Percentiles rank a stretch among this genome's conserved stretches.
These are phyloP conservation scores for Parazoanthus swiftii DNA, from an alignment of 92 coral and sea anemone genomes.

Conservation along the genomic window DNA sequence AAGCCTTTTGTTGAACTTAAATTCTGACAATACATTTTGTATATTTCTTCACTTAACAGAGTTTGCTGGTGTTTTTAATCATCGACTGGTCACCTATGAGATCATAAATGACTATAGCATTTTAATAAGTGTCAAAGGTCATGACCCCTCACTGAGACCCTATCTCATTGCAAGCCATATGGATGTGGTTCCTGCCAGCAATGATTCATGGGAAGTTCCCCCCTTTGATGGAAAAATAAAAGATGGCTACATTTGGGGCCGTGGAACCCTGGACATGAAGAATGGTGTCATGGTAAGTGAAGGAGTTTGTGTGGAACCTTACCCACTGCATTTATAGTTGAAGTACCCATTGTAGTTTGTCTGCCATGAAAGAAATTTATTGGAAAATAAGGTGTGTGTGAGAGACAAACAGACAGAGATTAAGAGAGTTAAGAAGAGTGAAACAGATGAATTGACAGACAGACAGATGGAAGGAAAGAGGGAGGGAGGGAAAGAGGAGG, in stretches of 20 bases:
- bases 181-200: constrained; percentile 95
- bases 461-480: too few relatives aligned
- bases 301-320: too few relatives aligned
- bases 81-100: constrained; percentile 72
- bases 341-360: too few relatives aligned
- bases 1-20: background rate
- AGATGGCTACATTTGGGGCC: constrained; percentile 92
- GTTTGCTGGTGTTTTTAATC: constrained; percentile 64
- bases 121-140: constrained; percentile 70
- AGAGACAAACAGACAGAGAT: too few relatives aligned
- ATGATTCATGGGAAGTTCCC: constrained; percentile 90
- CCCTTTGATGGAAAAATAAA: constrained; percentile 86
- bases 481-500: too few relatives aligned
- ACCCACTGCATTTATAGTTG: too few relatives aligned
- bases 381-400: too few relatives aligned
- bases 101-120: constrained; percentile 78
- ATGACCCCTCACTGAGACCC: constrained; percentile 66
- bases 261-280: constrained; percentile 91
- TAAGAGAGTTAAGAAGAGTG: too few relatives aligned
- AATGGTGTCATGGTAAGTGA: constrained; percentile 94
- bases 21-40: background rate
- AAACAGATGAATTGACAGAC: too few relatives aligned
- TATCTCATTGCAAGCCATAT: constrained; percentile 87
- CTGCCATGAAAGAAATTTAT: too few relatives aligned
- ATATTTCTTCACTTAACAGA: constrained; percentile 47